Evolutionary conservation across 1,140 invertebrate species (phyloP), one percentile per base, ranked within the genome.

Genomic region (Ceratina australensis): DNA sequence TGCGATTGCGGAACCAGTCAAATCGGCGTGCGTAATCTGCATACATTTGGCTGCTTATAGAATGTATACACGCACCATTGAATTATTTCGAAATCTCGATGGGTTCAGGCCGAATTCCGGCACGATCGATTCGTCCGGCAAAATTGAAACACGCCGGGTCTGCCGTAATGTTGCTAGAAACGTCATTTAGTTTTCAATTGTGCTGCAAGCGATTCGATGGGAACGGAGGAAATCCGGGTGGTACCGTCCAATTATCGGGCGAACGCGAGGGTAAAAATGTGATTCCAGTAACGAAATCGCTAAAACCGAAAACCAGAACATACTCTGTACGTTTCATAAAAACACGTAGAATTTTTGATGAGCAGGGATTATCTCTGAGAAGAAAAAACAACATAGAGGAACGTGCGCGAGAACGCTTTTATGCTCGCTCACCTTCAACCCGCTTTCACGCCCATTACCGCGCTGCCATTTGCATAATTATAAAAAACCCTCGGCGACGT

Each of bases 41-140:
- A 28, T 15, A 33, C 57, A 47, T 77, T 75, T 69, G 61, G 26
- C 65, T 71, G 66, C 42, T 52, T 50, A 69, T 52, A 20, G 15
- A 4, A 57, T 61, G 28, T 61, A 20, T 33, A 50, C 52, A 28
- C 63, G 28, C 66, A 42, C 12, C 16, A 47, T 56, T 63, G 57
- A 63, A 77, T 77, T 63, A 71, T 63, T 77, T 77, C 67, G 74
- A 77, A 77, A 71, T 77, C 57, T 63, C 57, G 28, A 77, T 61
- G 20, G 28, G 5, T 77, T 54, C 47, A 24, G 49, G 18, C 16
- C 3, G 18, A 60, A 77, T 72, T 77, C 64, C 67, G 1, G 47
- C 49, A 13, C 16, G 57, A 71, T 77, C 74, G 74, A 77, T 77
- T 71, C 69, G n/a, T 42, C 65, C 3, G 74, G 5, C 61, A 59